phyloP scores from a whole-genome alignment of 30 jellyfish, hydroid and myxozoan genomes.

The Pelagia noctiluca region DNA sequence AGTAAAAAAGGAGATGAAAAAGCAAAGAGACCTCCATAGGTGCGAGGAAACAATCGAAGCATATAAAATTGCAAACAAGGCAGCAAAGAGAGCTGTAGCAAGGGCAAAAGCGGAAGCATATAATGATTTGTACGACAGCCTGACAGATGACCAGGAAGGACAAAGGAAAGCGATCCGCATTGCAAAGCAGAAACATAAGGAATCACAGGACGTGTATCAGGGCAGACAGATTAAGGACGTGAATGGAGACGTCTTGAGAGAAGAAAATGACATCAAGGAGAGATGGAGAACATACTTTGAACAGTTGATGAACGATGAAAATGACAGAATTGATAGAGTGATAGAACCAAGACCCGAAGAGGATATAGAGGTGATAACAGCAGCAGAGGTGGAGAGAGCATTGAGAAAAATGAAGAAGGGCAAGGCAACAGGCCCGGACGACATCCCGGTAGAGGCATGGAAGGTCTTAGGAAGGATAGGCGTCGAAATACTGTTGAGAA shows the following conservation, averaged over 20 bases:
- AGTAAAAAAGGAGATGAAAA: neutral
- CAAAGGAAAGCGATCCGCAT: conserved; percentile 8
- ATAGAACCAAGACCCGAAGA: neutral
- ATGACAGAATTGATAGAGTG: neutral
- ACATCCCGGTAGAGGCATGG: conserved; percentile 55
- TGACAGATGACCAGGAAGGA: conserved; percentile 18
- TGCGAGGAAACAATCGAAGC: neutral
- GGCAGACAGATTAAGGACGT: conserved; percentile 7
- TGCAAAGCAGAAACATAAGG: conserved; percentile 29
- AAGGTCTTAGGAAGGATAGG: conserved; percentile 19
- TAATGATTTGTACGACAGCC: neutral
- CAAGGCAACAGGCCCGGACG: conserved; percentile 47
- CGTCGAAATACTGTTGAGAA: neutral
- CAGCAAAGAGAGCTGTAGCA: conserved; percentile 23
- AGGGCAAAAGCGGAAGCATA: neutral
- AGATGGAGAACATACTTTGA: conserved; percentile 35
- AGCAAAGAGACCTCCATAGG: neutral
- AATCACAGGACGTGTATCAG: conserved; percentile 29
- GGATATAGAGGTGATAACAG: neutral
- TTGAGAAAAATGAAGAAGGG: conserved; percentile 45
- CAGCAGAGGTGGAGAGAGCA: conserved; percentile 26
- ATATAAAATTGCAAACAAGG: neutral
- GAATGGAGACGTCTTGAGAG: neutral
- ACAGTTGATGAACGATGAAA: conserved; percentile 23
- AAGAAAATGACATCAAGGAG: conserved; percentile 9